Evolutionary conservation across 2,888 invertebrate genomes (phyloP).

Genomic region (Tetragonula carbonaria): DNA sequence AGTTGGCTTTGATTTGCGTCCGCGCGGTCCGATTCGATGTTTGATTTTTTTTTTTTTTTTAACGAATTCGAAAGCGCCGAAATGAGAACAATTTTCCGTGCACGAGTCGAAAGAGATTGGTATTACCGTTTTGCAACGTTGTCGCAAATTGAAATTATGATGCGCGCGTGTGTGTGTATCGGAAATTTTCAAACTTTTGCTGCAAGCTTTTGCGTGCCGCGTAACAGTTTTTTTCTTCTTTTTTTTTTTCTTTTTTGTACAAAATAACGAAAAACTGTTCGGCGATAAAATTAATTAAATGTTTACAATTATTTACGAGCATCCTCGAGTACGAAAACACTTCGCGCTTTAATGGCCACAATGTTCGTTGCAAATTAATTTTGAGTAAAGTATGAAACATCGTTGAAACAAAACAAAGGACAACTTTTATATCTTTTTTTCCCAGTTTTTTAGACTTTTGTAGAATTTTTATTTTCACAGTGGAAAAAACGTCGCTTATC

Average conservation of each 20-base stretch:
- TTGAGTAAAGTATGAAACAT: not conserved
- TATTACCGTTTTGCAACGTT: not conserved
- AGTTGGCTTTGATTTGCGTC: slow-evolving; percentile 19
- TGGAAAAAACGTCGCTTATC: not conserved
- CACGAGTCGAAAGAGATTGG: not conserved
- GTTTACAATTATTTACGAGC: not conserved
- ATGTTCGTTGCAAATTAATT: not conserved
- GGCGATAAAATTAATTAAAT: not conserved
- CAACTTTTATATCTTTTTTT: not conserved
- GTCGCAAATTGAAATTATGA: slow-evolving; percentile 1
- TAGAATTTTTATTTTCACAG: not conserved
- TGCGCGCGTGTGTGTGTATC: too few relatives aligned
- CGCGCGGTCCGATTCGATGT: not conserved
- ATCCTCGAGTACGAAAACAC: not conserved
- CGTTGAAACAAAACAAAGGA: not conserved
- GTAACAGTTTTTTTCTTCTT: not conserved
- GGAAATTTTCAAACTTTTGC: not conserved
- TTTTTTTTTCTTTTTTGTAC: not conserved
- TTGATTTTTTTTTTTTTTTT: not conserved
- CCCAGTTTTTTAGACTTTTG: too few relatives aligned
- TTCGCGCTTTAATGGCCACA: not conserved
- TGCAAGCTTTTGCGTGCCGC: not conserved
- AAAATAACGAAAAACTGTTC: not conserved
- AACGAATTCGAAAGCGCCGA: not conserved
- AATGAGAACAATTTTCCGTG: not conserved